Percentiles rank a stretch among this genome's conserved stretches.
These are phyloP conservation scores for Habropoda laboriosa DNA, from an alignment of 1,140 invertebrate species.

Conservation along the genomic window DNA sequence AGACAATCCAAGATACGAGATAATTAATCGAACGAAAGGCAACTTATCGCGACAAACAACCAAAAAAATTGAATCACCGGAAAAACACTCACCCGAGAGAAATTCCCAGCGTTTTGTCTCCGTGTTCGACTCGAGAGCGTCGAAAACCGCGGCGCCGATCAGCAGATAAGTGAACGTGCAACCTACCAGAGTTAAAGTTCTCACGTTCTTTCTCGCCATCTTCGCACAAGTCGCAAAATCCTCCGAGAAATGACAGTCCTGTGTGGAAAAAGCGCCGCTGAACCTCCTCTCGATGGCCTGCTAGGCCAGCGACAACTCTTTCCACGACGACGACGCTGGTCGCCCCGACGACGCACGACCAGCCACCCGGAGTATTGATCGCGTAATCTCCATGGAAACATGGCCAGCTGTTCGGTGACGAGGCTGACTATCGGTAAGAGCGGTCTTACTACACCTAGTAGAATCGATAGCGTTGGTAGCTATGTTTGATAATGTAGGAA, in stretches of 20 bases:
- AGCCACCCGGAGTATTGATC: constrained; percentile 61
- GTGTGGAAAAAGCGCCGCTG: background rate
- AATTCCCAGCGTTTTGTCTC: constrained; percentile 93
- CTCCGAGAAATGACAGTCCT: background rate
- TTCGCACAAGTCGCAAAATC: constrained; percentile 43
- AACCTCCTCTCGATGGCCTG: too few species aligned
- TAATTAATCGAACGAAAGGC: too few species aligned
- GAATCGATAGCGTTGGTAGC: background rate
- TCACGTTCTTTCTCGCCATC: constrained; percentile 99
- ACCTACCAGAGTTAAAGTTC: constrained; percentile 98
- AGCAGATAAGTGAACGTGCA: constrained; percentile 99
- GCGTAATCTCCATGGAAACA: constrained; percentile 41
- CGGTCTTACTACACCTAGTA: too few species aligned
- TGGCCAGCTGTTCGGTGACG: background rate
- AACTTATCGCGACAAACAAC: background rate
- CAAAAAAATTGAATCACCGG: background rate
- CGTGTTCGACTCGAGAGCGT: constrained; percentile 97
- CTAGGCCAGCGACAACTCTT: too few species aligned
- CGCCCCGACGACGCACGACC: background rate
- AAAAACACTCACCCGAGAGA: constrained; percentile 86
- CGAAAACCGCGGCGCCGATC: constrained; percentile 99
- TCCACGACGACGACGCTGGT: constrained; percentile 42
- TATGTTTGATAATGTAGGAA: background rate
- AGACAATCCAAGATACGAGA: too few species aligned
- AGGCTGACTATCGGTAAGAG: background rate